phyloP scores from a whole-genome alignment of 2,888 invertebrate species.

The Parochlus steinenii region DNA sequence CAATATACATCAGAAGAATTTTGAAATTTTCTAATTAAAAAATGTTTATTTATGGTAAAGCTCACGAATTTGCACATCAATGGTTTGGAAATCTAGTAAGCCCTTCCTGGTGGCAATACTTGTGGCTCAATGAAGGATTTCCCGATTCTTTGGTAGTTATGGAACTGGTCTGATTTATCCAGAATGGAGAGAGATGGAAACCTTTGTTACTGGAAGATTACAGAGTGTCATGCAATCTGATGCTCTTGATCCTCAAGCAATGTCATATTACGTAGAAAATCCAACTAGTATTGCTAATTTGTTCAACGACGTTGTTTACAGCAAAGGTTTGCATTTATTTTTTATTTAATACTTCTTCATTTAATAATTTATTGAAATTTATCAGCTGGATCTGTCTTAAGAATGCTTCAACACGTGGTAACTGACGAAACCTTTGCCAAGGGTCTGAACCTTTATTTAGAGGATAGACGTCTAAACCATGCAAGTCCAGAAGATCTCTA shows the following conservation, averaged over 20 bases:
- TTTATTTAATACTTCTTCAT: not conserved
- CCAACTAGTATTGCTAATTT: conserved; percentile 69
- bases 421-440: conserved; percentile 2
- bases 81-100: conserved; percentile 30
- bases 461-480: conserved; percentile 24
- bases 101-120: conserved; percentile 27
- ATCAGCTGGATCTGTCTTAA: conserved; percentile 7
- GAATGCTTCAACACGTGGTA: conserved; percentile 8
- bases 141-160: conserved; percentile 50
- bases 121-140: conserved; percentile 61
- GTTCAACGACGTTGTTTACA: conserved; percentile 75
- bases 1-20: no score
- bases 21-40: no score
- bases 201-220: conserved; percentile 56
- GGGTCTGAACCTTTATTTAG: conserved; percentile 3
- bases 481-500: conserved; percentile 29
- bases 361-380: not conserved
- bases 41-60: no score
- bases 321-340: conserved; percentile 46
- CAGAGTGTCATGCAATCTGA: conserved; percentile 58
- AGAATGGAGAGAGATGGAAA: conserved; percentile 49
- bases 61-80: conserved; percentile 35
- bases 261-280: conserved; percentile 63
- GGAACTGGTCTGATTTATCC: conserved; percentile 34
- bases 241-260: conserved; percentile 63